Percentiles rank a stretch among this genome's conserved stretches.
Evolutionary conservation across 2,888 invertebrate species (phyloP).

Genomic region (Caenorhabditis sulstoni): DNA sequence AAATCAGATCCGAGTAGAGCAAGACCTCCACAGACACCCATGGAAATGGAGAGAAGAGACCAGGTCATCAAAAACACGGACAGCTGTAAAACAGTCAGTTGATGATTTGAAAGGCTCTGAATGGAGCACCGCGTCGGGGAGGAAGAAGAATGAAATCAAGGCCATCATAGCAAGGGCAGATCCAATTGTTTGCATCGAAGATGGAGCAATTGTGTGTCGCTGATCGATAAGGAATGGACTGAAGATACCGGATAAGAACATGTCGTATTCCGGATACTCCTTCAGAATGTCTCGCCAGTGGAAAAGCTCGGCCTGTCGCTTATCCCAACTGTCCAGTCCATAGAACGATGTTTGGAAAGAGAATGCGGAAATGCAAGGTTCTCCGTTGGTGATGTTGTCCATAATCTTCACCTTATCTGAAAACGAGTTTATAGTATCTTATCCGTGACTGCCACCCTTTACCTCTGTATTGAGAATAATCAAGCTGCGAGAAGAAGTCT

Average conservation of each 20-base stretch:
- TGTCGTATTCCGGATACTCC: slow-evolving; percentile 78
- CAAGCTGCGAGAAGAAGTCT: slow-evolving; percentile 78
- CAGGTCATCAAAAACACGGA: slow-evolving; percentile 80
- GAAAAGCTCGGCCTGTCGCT: slow-evolving; percentile 79
- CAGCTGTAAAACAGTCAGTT: slow-evolving; percentile 64
- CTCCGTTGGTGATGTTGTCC: slow-evolving; percentile 73
- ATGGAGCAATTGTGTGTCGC: slow-evolving; percentile 79
- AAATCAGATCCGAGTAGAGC: slow-evolving; percentile 78
- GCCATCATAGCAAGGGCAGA: slow-evolving; percentile 78
- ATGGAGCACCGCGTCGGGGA: slow-evolving; percentile 74
- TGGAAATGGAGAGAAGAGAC: slow-evolving; percentile 80
- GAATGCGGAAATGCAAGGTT: slow-evolving; percentile 78
- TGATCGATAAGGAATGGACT: slow-evolving; percentile 80
- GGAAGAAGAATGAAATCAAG: slow-evolving; percentile 78
- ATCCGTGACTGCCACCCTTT: no score
- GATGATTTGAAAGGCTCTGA: not conserved
- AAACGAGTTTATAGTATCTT: not conserved
- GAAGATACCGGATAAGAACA: slow-evolving; percentile 79
- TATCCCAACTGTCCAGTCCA: slow-evolving; percentile 80
- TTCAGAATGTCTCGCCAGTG: slow-evolving; percentile 77
- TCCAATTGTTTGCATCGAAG: slow-evolving; percentile 79
- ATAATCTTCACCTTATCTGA: slow-evolving; percentile 77
- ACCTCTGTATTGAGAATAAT: slow-evolving; percentile 78
- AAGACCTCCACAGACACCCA: slow-evolving; percentile 80
- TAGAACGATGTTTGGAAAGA: slow-evolving; percentile 80